Base-by-base conservation (phyloP, 2,888 invertebrate species). In the Sialis lutaria region DNA sequence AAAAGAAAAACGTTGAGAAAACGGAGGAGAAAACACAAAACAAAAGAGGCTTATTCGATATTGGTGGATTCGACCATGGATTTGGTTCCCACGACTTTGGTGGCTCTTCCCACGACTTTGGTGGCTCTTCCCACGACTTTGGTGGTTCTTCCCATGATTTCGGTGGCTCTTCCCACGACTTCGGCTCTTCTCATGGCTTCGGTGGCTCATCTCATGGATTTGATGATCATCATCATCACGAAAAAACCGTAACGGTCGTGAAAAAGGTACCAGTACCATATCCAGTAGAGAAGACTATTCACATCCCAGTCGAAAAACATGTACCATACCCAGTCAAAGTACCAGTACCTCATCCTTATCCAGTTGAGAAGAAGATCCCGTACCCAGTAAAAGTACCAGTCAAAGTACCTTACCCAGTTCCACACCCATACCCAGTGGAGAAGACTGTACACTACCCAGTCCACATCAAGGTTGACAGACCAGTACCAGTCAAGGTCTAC, bases 401-500 rank as follows among this genome's bases (percentile, higher is more conserved):
- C 6, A 64, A 67, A 51, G 64, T 67, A 1, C 63, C 60, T 7
- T 63, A 64, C n/a, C 65, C 68, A 0, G 53, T 63, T 8, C 46
- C 55, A 30, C 58, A 60, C 54, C 83, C 82, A 40, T 75, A 76
- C 58, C 80, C 81, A 56, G 82, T 84, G 53, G 82, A 82, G 69
- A 83, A 83, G 64, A 62, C 58, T 52, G 76, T 83, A 0, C 82
- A 79, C 1, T 75, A 76, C 53, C 75, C 74, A 37, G 74, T 84
- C 2, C 75, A 82, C 55, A 71, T 73, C 6, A 66, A 66, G 9
- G 67, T 73, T 2, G 72, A 73, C 32, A 64, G 69, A 45, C 71
- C 68, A 0, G 79, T 81, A 55, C 82, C 84, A 7, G 72, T 82
- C 4, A 73, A 76, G 43, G 78, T 84, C 0, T 83, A 82, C 57